Evolutionary conservation across 2,888 invertebrate species (phyloP).

Genomic region (Allacma fusca): DNA sequence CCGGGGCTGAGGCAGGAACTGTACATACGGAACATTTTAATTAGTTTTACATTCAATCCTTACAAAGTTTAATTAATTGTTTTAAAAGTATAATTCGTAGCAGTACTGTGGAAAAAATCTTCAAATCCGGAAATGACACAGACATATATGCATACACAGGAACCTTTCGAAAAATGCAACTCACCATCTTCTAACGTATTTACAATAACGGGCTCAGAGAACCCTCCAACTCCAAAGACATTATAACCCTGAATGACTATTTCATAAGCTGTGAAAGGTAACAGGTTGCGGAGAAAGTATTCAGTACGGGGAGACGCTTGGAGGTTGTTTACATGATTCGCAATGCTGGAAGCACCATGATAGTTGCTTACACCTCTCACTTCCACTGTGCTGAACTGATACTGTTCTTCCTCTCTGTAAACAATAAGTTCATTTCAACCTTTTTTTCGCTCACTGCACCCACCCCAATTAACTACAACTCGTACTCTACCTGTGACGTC

Average conservation of each 20-base stretch:
- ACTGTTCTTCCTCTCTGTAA: conserved; percentile 59
- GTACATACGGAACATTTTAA: conserved; percentile 41
- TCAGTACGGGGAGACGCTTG: conserved; percentile 52
- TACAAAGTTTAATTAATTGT: no score
- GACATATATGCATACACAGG: no score
- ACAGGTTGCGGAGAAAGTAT: conserved; percentile 61
- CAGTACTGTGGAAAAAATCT: no score
- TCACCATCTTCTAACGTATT: conserved; percentile 62
- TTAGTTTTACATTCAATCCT: no score
- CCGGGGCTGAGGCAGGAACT: conserved; percentile 66
- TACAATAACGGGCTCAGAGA: conserved; percentile 60
- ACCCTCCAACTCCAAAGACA: conserved; percentile 62
- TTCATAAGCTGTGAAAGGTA: conserved; percentile 63
- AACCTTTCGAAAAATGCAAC: not conserved
- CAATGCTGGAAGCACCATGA: not conserved
- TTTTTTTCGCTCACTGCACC: not conserved
- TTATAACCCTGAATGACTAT: conserved; percentile 63
- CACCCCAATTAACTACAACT: not conserved
- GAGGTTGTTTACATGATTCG: conserved; percentile 16
- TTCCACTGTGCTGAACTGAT: conserved; percentile 59
- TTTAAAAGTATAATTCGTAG: no score
- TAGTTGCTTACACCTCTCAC: conserved; percentile 31
- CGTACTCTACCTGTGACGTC: conserved; percentile 59
- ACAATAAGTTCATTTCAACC: conserved; percentile 8
- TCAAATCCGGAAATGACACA: no score